Conservation (phyloP, 2,113 vertebrate genomes). For the Oreochromis tanganicae region DNA sequence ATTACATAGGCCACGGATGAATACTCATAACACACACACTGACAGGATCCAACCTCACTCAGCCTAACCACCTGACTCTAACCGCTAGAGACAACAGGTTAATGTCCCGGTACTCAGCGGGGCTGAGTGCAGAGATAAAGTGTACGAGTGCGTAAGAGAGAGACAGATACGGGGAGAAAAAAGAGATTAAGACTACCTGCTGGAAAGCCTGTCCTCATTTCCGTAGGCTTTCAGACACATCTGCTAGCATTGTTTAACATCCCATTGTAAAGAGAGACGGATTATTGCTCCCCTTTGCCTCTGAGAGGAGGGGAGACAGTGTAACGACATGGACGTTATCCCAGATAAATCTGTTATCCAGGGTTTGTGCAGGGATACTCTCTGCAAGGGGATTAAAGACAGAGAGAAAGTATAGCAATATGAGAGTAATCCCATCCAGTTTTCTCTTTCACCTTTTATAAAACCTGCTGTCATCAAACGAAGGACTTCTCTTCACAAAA, state of each 20-base stretch:
- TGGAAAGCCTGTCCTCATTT: conserved; percentile 63
- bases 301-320: conserved; percentile 23
- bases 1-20: neutral
- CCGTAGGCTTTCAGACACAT: conserved; percentile 49
- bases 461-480: neutral
- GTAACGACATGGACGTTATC: conserved; percentile 56
- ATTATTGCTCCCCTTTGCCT: conserved; percentile 50
- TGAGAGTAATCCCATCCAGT: conserved; percentile 43
- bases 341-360: conserved; percentile 68
- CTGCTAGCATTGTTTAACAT: conserved; percentile 62
- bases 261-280: conserved; percentile 38
- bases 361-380: conserved; percentile 46
- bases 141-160: neutral
- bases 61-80: neutral
- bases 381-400: conserved; percentile 54
- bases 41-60: neutral
- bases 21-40: neutral
- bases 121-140: neutral
- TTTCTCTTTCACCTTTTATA: conserved; percentile 39
- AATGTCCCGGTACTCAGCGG: neutral
- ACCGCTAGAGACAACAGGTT: conserved; percentile 40
- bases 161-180: neutral
- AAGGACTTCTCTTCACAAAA: neutral
- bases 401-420: conserved; percentile 39
- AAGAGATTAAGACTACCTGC: conserved; percentile 62